Base-by-base conservation (phyloP, 2,888 invertebrate species). In the Agrochola macilenta region DNA sequence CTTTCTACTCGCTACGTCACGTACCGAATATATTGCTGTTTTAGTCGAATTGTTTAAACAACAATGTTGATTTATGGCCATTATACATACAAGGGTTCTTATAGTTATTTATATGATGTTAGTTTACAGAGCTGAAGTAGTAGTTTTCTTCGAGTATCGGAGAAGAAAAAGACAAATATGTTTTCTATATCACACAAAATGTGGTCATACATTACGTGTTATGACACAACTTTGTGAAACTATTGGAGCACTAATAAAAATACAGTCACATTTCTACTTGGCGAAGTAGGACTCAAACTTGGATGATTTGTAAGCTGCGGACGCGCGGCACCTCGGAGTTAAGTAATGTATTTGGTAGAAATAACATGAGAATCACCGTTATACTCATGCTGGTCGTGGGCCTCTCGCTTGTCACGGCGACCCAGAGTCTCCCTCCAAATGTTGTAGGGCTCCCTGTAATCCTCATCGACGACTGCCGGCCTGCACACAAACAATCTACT, bases 351-450 rank as follows among this genome's bases (percentile, higher is more conserved):
- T 71, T 69, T 70, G 46, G 49, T 49, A 74, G 66, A 78, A 60
- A 39, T 66, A 71, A 70, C 69, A 46, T 5, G 57, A 26, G 30
- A 88, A 93, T 93, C 79, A 96, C 96, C 96, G 68, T 96, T 96
- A 74, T 96, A 96, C 89, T 96, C 96, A 70, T 96, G 95, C 81
- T 96, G 96, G 68, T 96, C 96, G 43, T 93, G 92, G 5, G 90
- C 81, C 9, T 95, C 95, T 0, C 95, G 92, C 84, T 96, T 96
- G 78, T 96, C 95, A 0, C 95, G 94, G 23, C 95, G 95, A 12
- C 96, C 96, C 9, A 96, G 91, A 2, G 96, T 96, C 87, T 96
- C 96, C 69, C 96, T 90, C 96, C 96, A 96, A 82, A 96, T 96
- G 85, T 96, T 96, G 89, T 96, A 96, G 11, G 96, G 96, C 86